A percentile compares a stretch with the other conserved stretches of the same genome.
Evolutionary conservation across 1,140 invertebrate species (phyloP).

Genomic region (Nebria ingens): DNA sequence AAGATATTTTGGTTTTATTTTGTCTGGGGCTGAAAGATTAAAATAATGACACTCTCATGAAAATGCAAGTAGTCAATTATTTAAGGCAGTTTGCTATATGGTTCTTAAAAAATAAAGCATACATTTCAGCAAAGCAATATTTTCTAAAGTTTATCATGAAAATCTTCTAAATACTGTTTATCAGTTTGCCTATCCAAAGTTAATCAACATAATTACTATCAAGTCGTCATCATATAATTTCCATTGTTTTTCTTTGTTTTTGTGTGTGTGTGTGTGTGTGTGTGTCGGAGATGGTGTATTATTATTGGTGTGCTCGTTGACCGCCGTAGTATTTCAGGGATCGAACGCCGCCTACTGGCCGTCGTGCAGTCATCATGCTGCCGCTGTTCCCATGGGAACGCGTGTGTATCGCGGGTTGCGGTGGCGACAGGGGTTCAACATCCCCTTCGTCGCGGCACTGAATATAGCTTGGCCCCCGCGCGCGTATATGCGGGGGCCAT

Average conservation of each 20-base stretch:
- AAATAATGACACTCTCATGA: too few relatives aligned
- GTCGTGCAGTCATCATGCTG: conserved; percentile 24
- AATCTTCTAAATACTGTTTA: too few relatives aligned
- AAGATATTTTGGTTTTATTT: too few relatives aligned
- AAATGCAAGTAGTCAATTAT: too few relatives aligned
- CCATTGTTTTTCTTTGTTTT: background rate
- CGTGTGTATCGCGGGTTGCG: conserved; percentile 25
- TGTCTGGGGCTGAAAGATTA: too few relatives aligned
- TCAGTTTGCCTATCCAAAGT: too few relatives aligned
- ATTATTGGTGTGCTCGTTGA: background rate
- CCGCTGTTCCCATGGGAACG: conserved; percentile 38
- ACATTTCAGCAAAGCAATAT: too few relatives aligned
- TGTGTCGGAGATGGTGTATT: background rate
- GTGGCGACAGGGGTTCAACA: background rate
- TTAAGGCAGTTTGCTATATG: too few relatives aligned
- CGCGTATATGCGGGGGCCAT: background rate
- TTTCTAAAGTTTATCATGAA: too few relatives aligned
- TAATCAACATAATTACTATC: too few relatives aligned
- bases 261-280: background rate
- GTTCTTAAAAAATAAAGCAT: too few relatives aligned
- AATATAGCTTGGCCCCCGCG: background rate
- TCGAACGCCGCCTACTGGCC: conserved; percentile 26
- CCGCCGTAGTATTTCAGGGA: conserved; percentile 23
- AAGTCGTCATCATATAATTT: too few relatives aligned
- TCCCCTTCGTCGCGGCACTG: background rate